Evolutionary conservation across 2,888 invertebrate genomes (phyloP), one percentile per base, ranked within the genome.

Genomic region (Ligdia adustata): DNA sequence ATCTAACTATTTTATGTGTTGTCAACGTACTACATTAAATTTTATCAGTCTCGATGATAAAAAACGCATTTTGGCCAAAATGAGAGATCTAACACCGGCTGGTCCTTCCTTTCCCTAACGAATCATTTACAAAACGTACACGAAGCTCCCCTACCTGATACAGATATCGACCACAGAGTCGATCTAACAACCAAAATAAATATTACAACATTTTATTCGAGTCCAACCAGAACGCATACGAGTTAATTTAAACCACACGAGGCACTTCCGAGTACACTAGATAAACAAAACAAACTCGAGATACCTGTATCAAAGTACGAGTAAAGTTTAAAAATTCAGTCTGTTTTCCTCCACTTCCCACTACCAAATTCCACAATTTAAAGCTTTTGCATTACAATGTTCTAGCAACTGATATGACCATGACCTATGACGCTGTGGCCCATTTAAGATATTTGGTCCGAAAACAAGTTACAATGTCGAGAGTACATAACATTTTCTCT

Each of bases 11-110:
- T 78, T 79, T 77, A 74, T 73, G 64, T 73, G 79, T 77, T 69
- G 74, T 85, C 82, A 81, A 83, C 83, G 75, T 79, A 80, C 80
- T 88, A 88, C 72, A 72, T 78, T 55, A 16, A 33, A 41, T 41
- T 44, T 44, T 82, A 89, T 89, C 89, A 89, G 90, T 90, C 89
- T 90, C 87, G 83, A 83, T 82, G 77, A 80, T 82, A 74, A 77
- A 58, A 84, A 85, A 88, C 82, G 85, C 83, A 72, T 83, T 88
- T 88, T 89, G 89, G 89, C 89, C 87, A 77, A 85, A 81, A 80
- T 72, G 85, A 88, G 88, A 84, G 75, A 79, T 82, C 84, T 76
- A 75, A 42, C 38, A 78, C 78, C 65, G 71, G 80, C 75, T 77
- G 80, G 79, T 80, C 42, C 52, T 34, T 41, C 31, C 41, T 45